phyloP scores from a whole-genome alignment of 2,797 vertebrate species.

The Danio aesculapii region DNA sequence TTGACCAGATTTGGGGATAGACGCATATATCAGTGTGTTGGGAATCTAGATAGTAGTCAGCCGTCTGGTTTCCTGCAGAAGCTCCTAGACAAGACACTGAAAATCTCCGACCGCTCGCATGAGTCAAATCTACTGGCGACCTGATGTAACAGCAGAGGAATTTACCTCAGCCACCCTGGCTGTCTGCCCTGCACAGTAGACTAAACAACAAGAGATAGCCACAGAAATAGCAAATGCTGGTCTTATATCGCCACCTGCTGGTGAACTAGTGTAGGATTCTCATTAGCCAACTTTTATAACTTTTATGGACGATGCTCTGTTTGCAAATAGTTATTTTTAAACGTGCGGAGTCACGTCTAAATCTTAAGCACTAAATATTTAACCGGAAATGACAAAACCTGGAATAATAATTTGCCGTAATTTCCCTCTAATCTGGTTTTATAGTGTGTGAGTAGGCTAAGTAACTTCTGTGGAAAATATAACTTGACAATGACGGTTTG shows the following conservation, averaged over 20 bases:
- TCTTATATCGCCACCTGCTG: constrained; percentile 44
- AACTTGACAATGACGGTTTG: too few species aligned
- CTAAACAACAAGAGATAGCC: constrained; percentile 41
- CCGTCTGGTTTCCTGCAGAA: constrained; percentile 63
- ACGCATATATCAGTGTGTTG: constrained; percentile 55
- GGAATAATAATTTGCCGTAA: too few species aligned
- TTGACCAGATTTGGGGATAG: constrained; percentile 55
- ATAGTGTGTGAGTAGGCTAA: too few species aligned
- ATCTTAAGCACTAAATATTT: too few species aligned
- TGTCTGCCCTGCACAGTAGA: constrained; percentile 42
- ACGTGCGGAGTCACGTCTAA: too few species aligned
- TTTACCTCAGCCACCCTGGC: constrained; percentile 61
- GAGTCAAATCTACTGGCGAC: constrained; percentile 66
- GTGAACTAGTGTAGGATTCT: neutral
- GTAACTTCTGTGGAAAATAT: too few species aligned
- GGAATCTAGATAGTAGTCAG: constrained; percentile 63
- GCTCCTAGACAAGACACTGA: constrained; percentile 60
- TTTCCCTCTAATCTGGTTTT: too few species aligned
- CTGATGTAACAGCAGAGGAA: constrained; percentile 68
- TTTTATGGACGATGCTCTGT: too few species aligned
- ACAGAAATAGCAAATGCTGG: neutral
- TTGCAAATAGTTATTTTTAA: too few species aligned
- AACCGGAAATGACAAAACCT: too few species aligned
- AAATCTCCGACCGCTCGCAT: constrained; percentile 61
- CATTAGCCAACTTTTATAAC: too few species aligned